Evolutionary conservation across 2,113 vertebrate genomes (phyloP).

Genomic region (Eira barbara): DNA sequence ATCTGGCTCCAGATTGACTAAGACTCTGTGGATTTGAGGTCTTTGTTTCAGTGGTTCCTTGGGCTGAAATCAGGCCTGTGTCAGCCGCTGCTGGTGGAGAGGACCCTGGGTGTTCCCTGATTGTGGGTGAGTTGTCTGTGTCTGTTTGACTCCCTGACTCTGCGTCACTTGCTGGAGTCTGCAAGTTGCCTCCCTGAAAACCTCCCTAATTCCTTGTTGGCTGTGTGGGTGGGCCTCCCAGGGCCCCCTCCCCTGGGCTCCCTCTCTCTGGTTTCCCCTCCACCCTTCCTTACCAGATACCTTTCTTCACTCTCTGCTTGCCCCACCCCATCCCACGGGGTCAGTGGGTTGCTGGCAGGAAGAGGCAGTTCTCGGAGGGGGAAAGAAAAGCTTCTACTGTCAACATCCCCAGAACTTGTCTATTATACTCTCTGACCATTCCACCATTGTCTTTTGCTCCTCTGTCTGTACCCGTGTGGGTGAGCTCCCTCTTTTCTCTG

Average conservation of each 20-base stretch:
- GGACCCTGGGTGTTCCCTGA: not conserved
- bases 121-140: not conserved
- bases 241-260: not conserved
- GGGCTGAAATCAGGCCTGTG: not conserved
- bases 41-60: not conserved
- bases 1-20: not conserved
- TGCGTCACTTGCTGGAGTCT: not conserved
- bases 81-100: constrained; percentile 12
- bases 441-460: not conserved
- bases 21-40: not conserved
- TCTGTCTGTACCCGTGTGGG: not conserved
- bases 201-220: not conserved
- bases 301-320: not conserved
- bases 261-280: not conserved
- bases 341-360: not conserved
- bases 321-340: too few species aligned
- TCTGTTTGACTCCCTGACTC: not conserved
- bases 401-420: not conserved
- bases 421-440: not conserved
- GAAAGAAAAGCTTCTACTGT: not conserved
- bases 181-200: not conserved
- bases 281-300: not conserved
- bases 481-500: too few species aligned
- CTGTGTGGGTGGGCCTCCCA: not conserved
- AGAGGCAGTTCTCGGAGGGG: not conserved